phyloP scores from a whole-genome alignment of 2,797 vertebrate genomes.

The Pelochelys cantorii region DNA sequence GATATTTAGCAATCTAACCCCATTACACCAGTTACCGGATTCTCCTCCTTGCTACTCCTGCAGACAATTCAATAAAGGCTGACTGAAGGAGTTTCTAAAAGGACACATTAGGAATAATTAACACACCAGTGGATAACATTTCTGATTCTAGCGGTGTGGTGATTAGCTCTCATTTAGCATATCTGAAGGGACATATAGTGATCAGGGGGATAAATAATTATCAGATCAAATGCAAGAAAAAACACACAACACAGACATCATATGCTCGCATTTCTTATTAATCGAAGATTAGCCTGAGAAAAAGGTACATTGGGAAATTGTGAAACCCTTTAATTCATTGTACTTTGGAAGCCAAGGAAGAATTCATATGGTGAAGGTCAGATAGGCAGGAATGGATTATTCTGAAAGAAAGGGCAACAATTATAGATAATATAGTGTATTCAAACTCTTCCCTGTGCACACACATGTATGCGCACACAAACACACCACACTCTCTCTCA shows the following conservation, averaged over 20 bases:
- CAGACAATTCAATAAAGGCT: constrained; percentile 59
- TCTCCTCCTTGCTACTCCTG: constrained; percentile 17
- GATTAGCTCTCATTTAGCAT: constrained; percentile 45
- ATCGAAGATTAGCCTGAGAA: constrained; percentile 26
- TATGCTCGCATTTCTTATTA: constrained; percentile 26
- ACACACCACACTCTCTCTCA: background rate
- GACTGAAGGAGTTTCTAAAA: constrained; percentile 59
- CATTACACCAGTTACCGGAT: constrained; percentile 33
- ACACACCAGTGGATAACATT: constrained; percentile 41
- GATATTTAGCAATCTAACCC: constrained; percentile 60
- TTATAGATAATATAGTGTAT: background rate
- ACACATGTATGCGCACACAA: background rate
- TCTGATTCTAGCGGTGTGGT: constrained; percentile 34
- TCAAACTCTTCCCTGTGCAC: background rate
- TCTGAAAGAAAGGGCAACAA: background rate
- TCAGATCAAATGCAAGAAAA: constrained; percentile 37
- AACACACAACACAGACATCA: constrained; percentile 33
- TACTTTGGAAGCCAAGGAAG: constrained; percentile 24
- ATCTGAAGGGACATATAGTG: constrained; percentile 40
- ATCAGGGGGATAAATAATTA: constrained; percentile 24
- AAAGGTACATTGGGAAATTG: background rate
- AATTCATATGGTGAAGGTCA: background rate
- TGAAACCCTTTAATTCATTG: constrained; percentile 36
- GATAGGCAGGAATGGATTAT: background rate
- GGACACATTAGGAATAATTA: constrained; percentile 59